Percentiles rank a stretch among this genome's conserved stretches.
These are phyloP conservation scores for Pristionchus arcanus DNA, from an alignment of 2,888 invertebrate species.

Conservation along the genomic window DNA sequence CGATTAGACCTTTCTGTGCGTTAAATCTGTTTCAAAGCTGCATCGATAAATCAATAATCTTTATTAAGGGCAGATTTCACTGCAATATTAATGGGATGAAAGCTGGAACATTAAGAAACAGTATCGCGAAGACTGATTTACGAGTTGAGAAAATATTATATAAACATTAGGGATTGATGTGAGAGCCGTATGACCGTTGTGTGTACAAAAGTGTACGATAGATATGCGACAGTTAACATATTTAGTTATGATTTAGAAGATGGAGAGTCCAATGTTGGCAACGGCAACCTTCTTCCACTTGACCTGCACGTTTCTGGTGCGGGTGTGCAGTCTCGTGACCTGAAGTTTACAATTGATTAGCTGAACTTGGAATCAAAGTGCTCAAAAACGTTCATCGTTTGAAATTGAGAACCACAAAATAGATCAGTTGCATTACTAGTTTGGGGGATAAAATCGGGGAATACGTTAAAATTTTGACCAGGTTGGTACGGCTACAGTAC, in stretches of 20 bases:
- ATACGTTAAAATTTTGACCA: no score
- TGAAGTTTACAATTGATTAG: slow-evolving; percentile 26
- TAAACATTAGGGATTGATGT: no score
- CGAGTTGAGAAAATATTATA: no score
- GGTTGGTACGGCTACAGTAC: not conserved
- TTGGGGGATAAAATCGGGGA: no score
- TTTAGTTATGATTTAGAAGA: slow-evolving; percentile 64
- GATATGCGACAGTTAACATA: not conserved
- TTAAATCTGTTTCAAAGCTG: not conserved
- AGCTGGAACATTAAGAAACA: no score
- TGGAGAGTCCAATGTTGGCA: slow-evolving; percentile 74
- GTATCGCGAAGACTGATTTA: no score
- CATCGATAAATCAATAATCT: slow-evolving; percentile 24
- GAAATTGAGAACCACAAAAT: not conserved
- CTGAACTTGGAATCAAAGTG: not conserved
- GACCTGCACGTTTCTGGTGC: slow-evolving; percentile 70
- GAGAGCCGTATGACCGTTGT: not conserved
- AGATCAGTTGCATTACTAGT: no score
- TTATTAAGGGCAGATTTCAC: not conserved
- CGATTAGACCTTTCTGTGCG: slow-evolving; percentile 18
- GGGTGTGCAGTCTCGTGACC: slow-evolving; percentile 74
- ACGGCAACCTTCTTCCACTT: slow-evolving; percentile 73
- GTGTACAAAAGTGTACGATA: not conserved
- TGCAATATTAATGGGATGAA: not conserved
- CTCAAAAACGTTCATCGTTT: not conserved